phyloP scores from a whole-genome alignment of 2,888 invertebrate genomes.

The Eudemis profundana region DNA sequence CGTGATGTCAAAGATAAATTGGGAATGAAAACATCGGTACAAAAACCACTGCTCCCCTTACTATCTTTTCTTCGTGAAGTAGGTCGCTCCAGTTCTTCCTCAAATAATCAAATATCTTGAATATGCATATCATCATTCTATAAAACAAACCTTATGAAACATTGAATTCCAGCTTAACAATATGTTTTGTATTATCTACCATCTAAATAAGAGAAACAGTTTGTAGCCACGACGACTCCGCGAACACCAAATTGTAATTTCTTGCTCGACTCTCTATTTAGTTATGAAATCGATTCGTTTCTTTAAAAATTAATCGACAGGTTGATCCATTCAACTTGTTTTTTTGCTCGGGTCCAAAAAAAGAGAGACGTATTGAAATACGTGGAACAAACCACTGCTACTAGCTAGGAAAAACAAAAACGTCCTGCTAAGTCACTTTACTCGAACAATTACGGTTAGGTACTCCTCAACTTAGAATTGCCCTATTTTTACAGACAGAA shows the following conservation, averaged over 20 bases:
- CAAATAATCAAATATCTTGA: too few relatives aligned
- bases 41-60: too few relatives aligned
- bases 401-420: conserved; percentile 16
- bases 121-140: too few relatives aligned
- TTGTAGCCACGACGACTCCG: conserved; percentile 50
- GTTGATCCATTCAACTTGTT: conserved; percentile 52
- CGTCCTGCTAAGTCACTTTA: conserved; percentile 21
- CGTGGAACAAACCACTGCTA: conserved; percentile 37
- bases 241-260: conserved; percentile 58
- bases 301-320: conserved; percentile 56
- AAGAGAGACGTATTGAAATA: conserved; percentile 46
- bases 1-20: too few relatives aligned
- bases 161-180: conserved; percentile 36
- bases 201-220: conserved; percentile 55
- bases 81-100: too few relatives aligned
- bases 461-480: conserved; percentile 29
- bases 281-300: conserved; percentile 66
- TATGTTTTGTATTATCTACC: conserved; percentile 53
- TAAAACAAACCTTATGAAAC: neutral
- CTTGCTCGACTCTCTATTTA: conserved; percentile 61
- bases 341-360: conserved; percentile 49
- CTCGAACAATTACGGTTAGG: conserved; percentile 31
- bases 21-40: too few relatives aligned
- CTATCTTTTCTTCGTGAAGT: too few relatives aligned
- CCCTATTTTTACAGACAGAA: conserved; percentile 45